Conservation (phyloP, 2,113 vertebrate species). For the Stegostoma tigrinum region DNA sequence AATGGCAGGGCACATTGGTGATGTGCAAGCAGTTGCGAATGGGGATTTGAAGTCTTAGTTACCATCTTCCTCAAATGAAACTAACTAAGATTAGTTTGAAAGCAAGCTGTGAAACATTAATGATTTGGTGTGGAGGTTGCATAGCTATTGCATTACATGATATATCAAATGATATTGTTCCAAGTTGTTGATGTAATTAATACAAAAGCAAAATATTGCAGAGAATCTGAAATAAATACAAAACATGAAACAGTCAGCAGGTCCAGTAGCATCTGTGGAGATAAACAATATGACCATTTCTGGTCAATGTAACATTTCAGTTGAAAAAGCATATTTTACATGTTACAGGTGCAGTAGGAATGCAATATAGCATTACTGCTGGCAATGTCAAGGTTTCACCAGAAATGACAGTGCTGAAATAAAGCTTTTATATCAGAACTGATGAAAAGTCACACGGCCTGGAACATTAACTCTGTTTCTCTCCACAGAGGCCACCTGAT, state of each 20-base stretch:
- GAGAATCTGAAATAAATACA: too few relatives aligned
- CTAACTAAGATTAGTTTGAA: neutral
- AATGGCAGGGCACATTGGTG: neutral
- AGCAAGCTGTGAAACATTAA: neutral
- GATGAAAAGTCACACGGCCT: neutral
- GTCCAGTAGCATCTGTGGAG: too few relatives aligned
- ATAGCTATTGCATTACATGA: neutral
- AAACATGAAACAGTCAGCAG: too few relatives aligned
- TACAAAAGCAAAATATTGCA: neutral
- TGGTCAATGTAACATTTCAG: neutral
- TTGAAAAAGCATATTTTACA: constrained; percentile 23
- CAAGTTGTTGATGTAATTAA: neutral
- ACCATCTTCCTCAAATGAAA: neutral
- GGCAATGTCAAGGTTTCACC: neutral
- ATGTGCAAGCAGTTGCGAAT: neutral
- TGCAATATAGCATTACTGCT: neutral
- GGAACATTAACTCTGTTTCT: too few relatives aligned
- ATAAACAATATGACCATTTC: too few relatives aligned
- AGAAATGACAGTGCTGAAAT: neutral
- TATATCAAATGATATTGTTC: neutral
- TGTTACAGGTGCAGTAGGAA: constrained; percentile 9
- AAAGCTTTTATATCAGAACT: constrained; percentile 37
- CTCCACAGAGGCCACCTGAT: too few relatives aligned
- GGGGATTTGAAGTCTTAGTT: too few relatives aligned
- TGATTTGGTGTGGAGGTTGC: neutral